Percentiles rank a stretch among this genome's conserved stretches.
Conservation (phyloP, 2,797 vertebrate genomes). For the Alcedo atthis region DNA sequence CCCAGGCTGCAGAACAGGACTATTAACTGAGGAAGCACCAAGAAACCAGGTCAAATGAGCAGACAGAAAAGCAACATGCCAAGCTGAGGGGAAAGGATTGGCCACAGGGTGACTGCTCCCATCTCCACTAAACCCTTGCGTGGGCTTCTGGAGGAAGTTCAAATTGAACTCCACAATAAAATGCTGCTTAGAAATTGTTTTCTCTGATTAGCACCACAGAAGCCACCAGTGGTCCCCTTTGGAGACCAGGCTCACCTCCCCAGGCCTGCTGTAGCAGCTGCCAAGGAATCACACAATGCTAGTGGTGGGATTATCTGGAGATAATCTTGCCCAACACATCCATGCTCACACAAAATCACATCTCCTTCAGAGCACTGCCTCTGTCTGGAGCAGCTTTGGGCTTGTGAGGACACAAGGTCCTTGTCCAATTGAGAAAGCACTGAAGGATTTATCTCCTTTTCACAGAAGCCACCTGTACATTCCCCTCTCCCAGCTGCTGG, state of each 20-base stretch:
- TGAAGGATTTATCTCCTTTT: background rate
- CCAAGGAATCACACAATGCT: background rate
- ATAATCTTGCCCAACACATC: background rate
- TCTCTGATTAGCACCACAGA: background rate
- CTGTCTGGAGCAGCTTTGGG: background rate
- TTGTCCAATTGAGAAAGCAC: background rate
- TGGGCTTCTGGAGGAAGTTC: background rate
- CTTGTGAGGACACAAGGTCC: background rate
- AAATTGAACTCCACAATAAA: background rate
- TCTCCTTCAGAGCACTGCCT: background rate
- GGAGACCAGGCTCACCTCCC: background rate
- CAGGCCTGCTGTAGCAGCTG: background rate
- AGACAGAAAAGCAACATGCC: accelerated
- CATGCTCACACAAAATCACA: accelerated
- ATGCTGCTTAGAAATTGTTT: background rate
- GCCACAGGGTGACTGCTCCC: background rate
- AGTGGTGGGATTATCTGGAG: background rate
- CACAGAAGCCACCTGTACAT: background rate
- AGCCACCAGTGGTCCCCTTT: background rate
- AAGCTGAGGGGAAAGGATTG: background rate
- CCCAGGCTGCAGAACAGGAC: accelerated
- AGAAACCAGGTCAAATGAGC: conserved; percentile 38
- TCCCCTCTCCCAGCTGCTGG: background rate
- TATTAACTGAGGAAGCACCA: background rate
- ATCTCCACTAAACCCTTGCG: background rate